A percentile compares a stretch with the other conserved stretches of the same genome.
Conservation (phyloP, 2,888 invertebrate species). For the Herminia tarsipennalis region DNA sequence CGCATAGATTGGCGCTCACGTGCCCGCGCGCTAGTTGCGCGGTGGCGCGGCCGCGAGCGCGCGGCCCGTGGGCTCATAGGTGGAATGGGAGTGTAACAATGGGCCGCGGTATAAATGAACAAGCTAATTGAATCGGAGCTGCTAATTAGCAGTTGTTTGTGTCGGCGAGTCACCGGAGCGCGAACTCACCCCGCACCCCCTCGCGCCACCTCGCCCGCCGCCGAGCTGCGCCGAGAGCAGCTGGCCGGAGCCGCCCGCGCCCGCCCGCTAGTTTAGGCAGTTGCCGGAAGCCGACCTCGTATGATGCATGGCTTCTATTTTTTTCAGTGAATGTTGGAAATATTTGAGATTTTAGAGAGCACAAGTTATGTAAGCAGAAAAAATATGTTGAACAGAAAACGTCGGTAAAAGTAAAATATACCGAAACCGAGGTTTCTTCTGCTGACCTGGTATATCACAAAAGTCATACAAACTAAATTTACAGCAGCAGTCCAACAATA, state of each 20-base stretch:
- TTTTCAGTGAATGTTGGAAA: slow-evolving; percentile 11
- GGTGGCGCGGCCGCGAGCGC: slow-evolving; percentile 3
- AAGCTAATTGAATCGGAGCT: slow-evolving; percentile 35
- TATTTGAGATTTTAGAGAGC: slow-evolving; percentile 6
- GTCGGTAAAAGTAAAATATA: background rate
- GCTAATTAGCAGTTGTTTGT: slow-evolving; percentile 33
- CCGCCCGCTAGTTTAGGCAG: slow-evolving; percentile 1
- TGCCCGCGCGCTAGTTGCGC: background rate
- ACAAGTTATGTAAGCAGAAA: slow-evolving; percentile 1
- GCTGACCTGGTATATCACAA: too few species aligned
- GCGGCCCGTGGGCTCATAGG: background rate
- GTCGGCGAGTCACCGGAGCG: slow-evolving; percentile 14
- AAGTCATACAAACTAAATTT: too few species aligned
- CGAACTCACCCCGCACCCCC: slow-evolving; percentile 1
- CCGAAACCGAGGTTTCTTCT: too few species aligned
- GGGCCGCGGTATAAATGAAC: slow-evolving; percentile 23
- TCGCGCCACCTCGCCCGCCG: background rate
- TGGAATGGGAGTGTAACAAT: background rate
- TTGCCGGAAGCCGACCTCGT: slow-evolving; percentile 15
- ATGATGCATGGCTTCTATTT: slow-evolving; percentile 11
- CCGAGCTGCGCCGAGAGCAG: background rate
- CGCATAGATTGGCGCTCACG: background rate
- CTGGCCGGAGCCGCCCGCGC: slow-evolving; percentile 1
- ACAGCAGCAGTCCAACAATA: too few species aligned
- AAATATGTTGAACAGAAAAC: too few species aligned